Percentiles rank a stretch among this genome's conserved stretches.
These are phyloP conservation scores for Nipponia nippon DNA, from an alignment of 2,113 vertebrate genomes.

Conservation along the genomic window DNA sequence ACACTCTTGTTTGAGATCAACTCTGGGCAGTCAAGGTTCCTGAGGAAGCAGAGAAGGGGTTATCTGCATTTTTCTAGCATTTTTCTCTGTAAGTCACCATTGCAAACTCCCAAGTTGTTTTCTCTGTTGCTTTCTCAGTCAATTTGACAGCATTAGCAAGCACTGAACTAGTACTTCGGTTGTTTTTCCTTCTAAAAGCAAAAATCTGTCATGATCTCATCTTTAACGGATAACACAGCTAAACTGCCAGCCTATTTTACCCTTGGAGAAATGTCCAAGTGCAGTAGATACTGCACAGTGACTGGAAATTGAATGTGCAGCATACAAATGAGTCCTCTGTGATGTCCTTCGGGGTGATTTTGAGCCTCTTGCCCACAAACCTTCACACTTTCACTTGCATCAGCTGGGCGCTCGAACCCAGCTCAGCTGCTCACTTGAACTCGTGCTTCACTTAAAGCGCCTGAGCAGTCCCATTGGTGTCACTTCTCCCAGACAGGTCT, in stretches of 20 bases:
- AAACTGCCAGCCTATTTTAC: neutral
- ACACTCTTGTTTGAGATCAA: neutral
- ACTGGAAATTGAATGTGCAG: neutral
- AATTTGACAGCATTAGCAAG: neutral
- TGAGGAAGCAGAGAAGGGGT: neutral
- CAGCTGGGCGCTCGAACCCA: neutral
- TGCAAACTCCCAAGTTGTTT: neutral
- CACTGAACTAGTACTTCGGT: neutral
- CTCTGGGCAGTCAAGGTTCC: neutral
- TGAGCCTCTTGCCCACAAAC: neutral
- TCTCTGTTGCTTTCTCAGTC: neutral
- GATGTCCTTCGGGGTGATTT: neutral
- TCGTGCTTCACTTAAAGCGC: neutral
- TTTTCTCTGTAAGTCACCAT: neutral
- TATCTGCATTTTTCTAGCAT: neutral
- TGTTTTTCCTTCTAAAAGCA: neutral
- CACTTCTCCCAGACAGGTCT: neutral
- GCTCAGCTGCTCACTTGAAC: neutral
- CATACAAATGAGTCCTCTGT: neutral
- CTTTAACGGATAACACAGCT: neutral
- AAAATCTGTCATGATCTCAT: neutral
- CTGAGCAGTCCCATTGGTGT: rapidly evolving
- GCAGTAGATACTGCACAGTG: neutral
- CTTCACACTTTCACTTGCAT: neutral
- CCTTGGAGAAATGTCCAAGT: neutral